phyloP scores from a whole-genome alignment of 2,797 vertebrate genomes.

The Xerus rutilus region DNA sequence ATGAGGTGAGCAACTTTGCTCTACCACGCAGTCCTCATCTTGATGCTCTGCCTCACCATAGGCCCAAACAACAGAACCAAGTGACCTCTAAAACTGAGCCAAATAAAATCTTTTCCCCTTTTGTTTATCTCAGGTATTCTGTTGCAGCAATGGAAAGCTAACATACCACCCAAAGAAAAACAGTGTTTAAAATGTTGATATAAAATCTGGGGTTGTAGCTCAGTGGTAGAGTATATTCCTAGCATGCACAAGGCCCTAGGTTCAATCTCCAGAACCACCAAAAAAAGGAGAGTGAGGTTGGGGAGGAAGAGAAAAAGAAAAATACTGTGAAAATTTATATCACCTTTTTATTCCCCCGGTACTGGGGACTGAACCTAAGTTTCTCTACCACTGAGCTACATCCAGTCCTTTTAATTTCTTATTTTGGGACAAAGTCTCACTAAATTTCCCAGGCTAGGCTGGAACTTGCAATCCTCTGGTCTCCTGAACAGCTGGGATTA shows the following conservation, averaged over 20 bases:
- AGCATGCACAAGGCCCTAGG: too few species aligned
- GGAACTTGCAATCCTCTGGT: too few species aligned
- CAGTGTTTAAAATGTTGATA: background rate
- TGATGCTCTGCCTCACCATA: background rate
- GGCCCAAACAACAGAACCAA: background rate
- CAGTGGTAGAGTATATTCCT: too few species aligned
- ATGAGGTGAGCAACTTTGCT: background rate
- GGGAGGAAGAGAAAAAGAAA: too few species aligned
- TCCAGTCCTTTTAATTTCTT: too few species aligned
- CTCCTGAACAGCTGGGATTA: too few species aligned
- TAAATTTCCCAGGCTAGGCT: too few species aligned
- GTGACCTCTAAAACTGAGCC: background rate
- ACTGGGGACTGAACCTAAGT: too few species aligned
- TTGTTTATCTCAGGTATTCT: background rate
- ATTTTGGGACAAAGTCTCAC: too few species aligned
- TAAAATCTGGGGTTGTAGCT: background rate
- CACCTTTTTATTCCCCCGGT: too few species aligned
- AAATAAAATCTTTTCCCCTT: background rate
- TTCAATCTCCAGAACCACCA: background rate
- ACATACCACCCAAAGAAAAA: constrained; percentile 21
- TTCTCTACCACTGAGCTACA: too few species aligned
- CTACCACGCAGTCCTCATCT: background rate
- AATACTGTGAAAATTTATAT: too few species aligned
- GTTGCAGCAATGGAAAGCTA: background rate
- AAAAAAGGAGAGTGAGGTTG: background rate